Evolutionary conservation across 2,113 vertebrate genomes (phyloP).

Genomic region (Chitala chitala): DNA sequence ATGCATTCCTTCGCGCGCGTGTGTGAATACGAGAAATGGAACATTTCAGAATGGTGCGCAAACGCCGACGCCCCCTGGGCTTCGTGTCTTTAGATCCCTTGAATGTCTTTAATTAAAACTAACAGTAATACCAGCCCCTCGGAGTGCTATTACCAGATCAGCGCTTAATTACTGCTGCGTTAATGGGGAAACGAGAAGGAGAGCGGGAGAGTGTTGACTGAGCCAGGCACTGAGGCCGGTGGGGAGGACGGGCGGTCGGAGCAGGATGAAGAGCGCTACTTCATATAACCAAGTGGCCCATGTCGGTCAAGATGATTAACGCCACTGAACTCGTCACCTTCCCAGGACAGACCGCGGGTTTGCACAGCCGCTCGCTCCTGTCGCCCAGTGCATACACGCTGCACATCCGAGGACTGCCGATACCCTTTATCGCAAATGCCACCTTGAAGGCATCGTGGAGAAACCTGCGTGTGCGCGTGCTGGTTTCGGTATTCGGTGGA

Average conservation of each 20-base stretch:
- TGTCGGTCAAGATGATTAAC: conserved; percentile 12
- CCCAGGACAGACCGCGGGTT: conserved; percentile 56
- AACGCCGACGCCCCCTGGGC: conserved; percentile 51
- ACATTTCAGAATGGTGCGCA: conserved; percentile 36
- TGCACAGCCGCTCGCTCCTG: conserved; percentile 54
- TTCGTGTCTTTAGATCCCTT: conserved; percentile 63
- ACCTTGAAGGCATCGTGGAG: background rate
- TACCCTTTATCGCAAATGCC: conserved; percentile 46
- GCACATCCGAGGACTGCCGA: conserved; percentile 49
- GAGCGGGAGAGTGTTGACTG: background rate
- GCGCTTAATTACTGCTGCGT: conserved; percentile 64
- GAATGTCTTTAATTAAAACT: conserved; percentile 71
- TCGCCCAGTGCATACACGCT: conserved; percentile 51
- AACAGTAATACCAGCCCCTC: conserved; percentile 64
- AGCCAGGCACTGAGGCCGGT: conserved; percentile 30
- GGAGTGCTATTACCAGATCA: conserved; percentile 61
- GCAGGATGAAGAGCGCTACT: conserved; percentile 23
- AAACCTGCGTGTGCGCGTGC: background rate
- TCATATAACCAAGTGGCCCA: conserved; percentile 34
- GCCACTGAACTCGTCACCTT: conserved; percentile 45
- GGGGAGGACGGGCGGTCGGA: background rate
- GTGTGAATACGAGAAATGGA: conserved; percentile 31
- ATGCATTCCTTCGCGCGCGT: too few species aligned
- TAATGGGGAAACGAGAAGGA: conserved; percentile 45
- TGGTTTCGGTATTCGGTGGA: too few species aligned